Evolutionary conservation across 1,140 invertebrate genomes (phyloP).

Genomic region (Penaeus chinensis): DNA sequence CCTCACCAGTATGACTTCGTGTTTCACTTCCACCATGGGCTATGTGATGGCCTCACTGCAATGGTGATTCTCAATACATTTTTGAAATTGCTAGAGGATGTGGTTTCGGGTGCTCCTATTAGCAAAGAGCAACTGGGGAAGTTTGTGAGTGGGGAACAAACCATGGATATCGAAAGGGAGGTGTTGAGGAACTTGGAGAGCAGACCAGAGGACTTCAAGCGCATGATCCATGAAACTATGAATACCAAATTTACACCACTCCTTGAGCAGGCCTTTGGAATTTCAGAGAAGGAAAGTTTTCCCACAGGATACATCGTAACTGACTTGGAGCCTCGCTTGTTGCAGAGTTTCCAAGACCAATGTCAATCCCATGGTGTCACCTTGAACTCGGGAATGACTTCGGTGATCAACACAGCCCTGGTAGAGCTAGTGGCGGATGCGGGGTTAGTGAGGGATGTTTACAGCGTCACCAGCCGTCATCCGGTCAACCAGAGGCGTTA

Average conservation of each 20-base stretch:
- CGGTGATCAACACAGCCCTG: constrained; percentile 22
- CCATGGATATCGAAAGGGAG: background rate
- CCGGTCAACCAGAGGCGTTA: constrained; percentile 19
- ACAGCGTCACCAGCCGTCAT: constrained; percentile 13
- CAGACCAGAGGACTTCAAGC: background rate
- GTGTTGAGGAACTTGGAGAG: constrained; percentile 3
- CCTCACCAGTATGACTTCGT: background rate
- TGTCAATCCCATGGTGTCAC: background rate
- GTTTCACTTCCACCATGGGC: background rate
- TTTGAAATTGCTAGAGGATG: background rate
- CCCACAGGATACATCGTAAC: background rate
- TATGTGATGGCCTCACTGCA: background rate
- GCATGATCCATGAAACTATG: background rate
- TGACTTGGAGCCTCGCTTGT: background rate
- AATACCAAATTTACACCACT: background rate
- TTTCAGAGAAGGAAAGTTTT: background rate
- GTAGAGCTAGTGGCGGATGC: constrained; percentile 32
- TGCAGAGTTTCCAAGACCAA: background rate
- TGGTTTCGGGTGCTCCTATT: background rate
- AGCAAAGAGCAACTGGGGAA: background rate
- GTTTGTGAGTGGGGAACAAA: background rate
- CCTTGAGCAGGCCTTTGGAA: constrained; percentile 9
- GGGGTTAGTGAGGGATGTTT: background rate
- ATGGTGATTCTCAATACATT: background rate
- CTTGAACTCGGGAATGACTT: background rate